Evolutionary conservation across 2,888 invertebrate species (phyloP), one percentile per base, ranked within the genome.

Genomic region (Taenaris catops): DNA sequence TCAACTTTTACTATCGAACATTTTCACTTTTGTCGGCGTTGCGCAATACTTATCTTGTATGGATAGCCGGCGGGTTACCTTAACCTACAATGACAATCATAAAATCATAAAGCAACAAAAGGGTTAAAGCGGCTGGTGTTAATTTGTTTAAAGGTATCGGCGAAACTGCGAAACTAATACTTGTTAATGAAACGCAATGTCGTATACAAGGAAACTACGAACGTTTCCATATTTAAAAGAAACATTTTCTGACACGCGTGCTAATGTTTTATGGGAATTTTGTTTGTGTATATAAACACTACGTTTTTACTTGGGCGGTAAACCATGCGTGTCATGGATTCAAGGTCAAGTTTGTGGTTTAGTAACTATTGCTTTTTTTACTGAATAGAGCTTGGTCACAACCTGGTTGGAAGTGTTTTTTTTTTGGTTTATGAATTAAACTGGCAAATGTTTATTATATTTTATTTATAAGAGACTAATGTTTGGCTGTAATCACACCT

Each of bases 11-110:
- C 74, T 69, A 63, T 55, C 56, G 50, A 56, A 48, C 42, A 68
- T 64, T 81, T 78, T 83, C 81, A 83, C 84, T 81, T 84, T 84
- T 83, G 80, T 80, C 75, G 64, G 65, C 66, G 33, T 78, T 79
- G 38, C 51, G 50, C 47, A 50, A 50, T 53, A 19, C 27, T 25
- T 25, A 32, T 32, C 25, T 28, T 3, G n/a, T n/a, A 7, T 9
- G 10, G 28, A 21, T 12, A 31, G 23, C 5, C 23, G 17, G 10
- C 27, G 34, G 20, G 29, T 56, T 53, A 58, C 60, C 58, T 53
- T 44, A 43, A 49, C 49, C 44, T 35, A 58, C 58, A 62, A 65
- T 61, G 55, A 50, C 46, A 41, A 44, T 58, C 56, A 58, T 75
- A 76, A 78, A 80, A 50, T 56, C 44, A 73, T 74, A 78, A 75